phyloP scores from a whole-genome alignment of 2,888 invertebrate genomes.

The Epinotia nisella region DNA sequence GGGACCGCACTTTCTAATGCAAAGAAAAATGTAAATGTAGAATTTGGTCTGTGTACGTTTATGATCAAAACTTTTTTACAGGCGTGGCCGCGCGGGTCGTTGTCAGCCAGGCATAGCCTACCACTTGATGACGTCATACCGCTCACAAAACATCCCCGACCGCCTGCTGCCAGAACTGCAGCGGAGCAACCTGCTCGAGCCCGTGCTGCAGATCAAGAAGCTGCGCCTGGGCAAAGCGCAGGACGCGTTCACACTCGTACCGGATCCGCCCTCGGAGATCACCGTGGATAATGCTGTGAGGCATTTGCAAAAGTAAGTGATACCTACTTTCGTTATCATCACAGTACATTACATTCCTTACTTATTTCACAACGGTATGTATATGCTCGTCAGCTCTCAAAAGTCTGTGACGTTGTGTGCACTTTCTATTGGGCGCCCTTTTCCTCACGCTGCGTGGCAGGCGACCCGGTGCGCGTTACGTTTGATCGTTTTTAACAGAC shows the following conservation, averaged over 20 bases:
- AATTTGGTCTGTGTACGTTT: no score
- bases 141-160: slow-evolving; percentile 86
- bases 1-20: no score
- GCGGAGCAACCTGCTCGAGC: slow-evolving; percentile 92
- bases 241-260: slow-evolving; percentile 88
- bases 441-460: no score
- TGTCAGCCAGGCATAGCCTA: slow-evolving; percentile 95
- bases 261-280: slow-evolving; percentile 89
- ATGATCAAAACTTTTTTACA: slow-evolving; percentile 46
- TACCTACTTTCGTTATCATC: no score
- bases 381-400: no score
- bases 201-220: slow-evolving; percentile 92
- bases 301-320: slow-evolving; percentile 73
- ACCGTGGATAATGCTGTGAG: slow-evolving; percentile 88
- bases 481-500: no score
- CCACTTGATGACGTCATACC: slow-evolving; percentile 89
- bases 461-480: no score
- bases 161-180: slow-evolving; percentile 93
- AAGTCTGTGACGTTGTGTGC: no score
- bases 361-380: no score
- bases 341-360: no score
- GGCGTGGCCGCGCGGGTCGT: slow-evolving; percentile 93
- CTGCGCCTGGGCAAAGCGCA: slow-evolving; percentile 88
- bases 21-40: no score
- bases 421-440: no score